phyloP scores from a whole-genome alignment of 2,888 invertebrate species.

The Drosophila percnosoma region DNA sequence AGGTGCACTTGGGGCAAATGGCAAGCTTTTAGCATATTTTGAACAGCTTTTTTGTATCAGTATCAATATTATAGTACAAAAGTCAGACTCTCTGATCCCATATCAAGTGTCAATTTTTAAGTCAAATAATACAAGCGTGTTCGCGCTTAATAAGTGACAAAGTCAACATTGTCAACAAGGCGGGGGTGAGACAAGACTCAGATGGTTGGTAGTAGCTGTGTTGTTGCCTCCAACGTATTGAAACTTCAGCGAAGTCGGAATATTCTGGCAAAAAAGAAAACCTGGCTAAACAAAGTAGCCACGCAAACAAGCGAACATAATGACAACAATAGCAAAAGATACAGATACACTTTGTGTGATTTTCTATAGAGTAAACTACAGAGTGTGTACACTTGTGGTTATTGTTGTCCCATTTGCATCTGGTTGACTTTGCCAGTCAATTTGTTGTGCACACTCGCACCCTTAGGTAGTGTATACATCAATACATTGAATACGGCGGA shows the following conservation, averaged over 20 bases:
- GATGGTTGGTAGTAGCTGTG: slow-evolving; percentile 11
- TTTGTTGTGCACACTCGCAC: slow-evolving; percentile 12
- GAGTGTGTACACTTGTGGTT: neutral
- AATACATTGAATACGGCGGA: neutral
- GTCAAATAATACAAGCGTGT: slow-evolving; percentile 64
- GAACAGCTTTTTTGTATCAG: neutral
- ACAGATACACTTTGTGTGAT: slow-evolving; percentile 5
- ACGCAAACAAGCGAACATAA: slow-evolving; percentile 1
- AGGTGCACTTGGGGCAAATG: slow-evolving; percentile 49
- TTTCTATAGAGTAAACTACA: neutral
- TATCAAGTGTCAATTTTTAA: slow-evolving; percentile 57
- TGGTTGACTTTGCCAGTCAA: slow-evolving; percentile 10
- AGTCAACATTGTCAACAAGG: slow-evolving; percentile 48
- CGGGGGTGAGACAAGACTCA: slow-evolving; percentile 32
- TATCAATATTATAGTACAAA: slow-evolving; percentile 8
- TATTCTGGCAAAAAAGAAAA: slow-evolving; percentile 26
- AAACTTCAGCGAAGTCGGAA: slow-evolving; percentile 26
- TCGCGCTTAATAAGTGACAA: slow-evolving; percentile 58
- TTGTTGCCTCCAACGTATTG: neutral
- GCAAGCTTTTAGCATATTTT: slow-evolving; percentile 21
- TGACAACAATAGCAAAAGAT: slow-evolving; percentile 8
- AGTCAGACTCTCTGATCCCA: slow-evolving; percentile 29
- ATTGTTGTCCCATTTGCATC: slow-evolving; percentile 21
- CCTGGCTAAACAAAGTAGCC: slow-evolving; percentile 9
- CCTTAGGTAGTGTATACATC: neutral